A percentile compares a stretch with the other conserved stretches of the same genome.
These are phyloP conservation scores for Lytechinus variegatus DNA, from an alignment of 35 echinoderm and acorn worm genomes.

Conservation along the genomic window DNA sequence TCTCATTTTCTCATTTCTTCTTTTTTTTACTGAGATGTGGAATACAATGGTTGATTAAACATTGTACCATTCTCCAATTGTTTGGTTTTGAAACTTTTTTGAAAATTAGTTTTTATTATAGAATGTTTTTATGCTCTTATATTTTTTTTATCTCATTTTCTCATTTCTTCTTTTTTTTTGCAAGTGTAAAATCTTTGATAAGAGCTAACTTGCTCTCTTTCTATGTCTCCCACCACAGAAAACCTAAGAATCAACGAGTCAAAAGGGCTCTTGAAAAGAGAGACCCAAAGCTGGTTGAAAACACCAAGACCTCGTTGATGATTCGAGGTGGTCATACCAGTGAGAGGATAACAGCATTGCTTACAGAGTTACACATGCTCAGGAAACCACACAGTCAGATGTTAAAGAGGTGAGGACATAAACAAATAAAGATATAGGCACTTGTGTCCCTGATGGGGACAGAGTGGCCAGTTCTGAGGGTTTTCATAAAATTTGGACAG, in stretches of 20 bases:
- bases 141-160: background rate
- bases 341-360: conserved; percentile 63
- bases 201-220: background rate
- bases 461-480: too few species aligned
- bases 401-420: conserved; percentile 61
- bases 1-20: background rate
- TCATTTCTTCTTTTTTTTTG: background rate
- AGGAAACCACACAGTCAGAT: conserved; percentile 72
- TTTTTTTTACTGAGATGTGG: background rate
- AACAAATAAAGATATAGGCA: too few species aligned
- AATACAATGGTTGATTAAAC: too few species aligned
- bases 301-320: conserved; percentile 74
- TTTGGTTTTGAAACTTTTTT: too few species aligned
- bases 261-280: conserved; percentile 73
- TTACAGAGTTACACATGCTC: conserved; percentile 68
- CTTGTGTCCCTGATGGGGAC: too few species aligned
- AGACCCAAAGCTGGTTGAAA: conserved; percentile 72
- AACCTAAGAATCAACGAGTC: conserved; percentile 76
- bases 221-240: conserved; percentile 45
- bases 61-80: too few species aligned
- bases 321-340: conserved; percentile 79
- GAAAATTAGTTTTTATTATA: too few species aligned
- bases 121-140: background rate
- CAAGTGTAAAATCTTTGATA: too few species aligned
- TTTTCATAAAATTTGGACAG: too few species aligned